Evolutionary conservation across 2,113 vertebrate species (phyloP).

Genomic region (Menura novaehollandiae): DNA sequence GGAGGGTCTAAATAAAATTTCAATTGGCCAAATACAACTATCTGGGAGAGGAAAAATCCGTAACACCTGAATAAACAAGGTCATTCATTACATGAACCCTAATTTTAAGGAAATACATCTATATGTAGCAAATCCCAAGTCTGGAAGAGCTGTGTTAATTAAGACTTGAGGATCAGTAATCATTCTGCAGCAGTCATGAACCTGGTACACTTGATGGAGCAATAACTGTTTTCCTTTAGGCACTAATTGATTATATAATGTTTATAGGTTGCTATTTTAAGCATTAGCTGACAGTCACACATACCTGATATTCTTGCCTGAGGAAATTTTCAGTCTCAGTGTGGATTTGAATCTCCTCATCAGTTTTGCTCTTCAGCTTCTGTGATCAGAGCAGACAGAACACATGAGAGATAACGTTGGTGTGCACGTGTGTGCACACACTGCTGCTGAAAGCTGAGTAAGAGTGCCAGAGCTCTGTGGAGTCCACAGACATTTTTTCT

Average conservation of each 20-base stretch:
- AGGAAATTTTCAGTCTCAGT: constrained; percentile 75
- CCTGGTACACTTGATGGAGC: background rate
- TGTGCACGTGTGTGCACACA: too few species aligned
- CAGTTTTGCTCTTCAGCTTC: constrained; percentile 66
- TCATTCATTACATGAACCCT: background rate
- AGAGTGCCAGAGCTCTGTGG: background rate
- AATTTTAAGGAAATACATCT: background rate
- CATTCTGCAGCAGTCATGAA: background rate
- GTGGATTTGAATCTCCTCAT: constrained; percentile 76
- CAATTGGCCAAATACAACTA: background rate
- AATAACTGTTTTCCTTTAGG: background rate
- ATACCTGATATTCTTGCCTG: constrained; percentile 69
- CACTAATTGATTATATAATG: background rate
- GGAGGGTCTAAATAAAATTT: background rate
- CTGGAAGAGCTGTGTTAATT: background rate
- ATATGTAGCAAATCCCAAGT: background rate
- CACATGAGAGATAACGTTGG: background rate
- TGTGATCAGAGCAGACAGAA: constrained; percentile 39
- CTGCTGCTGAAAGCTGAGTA: background rate
- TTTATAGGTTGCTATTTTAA: background rate
- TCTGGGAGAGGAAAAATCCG: background rate
- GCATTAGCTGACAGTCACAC: constrained; percentile 3
- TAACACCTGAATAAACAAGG: background rate
- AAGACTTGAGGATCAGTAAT: background rate
- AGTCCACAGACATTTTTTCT: background rate